phyloP scores from a whole-genome alignment of 2,113 vertebrate genomes.

The Mungos mungo region DNA sequence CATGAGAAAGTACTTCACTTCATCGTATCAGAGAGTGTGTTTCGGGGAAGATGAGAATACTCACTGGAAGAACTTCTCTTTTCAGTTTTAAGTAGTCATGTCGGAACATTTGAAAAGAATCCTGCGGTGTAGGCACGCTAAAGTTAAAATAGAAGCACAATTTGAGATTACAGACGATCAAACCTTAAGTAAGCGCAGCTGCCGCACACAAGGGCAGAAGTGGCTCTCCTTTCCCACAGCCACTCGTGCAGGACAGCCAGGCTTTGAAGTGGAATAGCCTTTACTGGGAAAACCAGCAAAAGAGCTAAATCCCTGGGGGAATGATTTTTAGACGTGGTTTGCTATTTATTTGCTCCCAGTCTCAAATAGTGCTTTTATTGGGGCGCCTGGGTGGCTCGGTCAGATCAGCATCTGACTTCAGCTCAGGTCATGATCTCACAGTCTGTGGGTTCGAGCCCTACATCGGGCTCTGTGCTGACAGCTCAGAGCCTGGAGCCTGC shows the following conservation, averaged over 20 bases:
- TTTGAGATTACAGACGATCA: slow-evolving; percentile 65
- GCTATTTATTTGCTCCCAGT: slow-evolving; percentile 11
- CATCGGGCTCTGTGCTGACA: too few relatives aligned
- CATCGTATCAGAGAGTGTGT: slow-evolving; percentile 54
- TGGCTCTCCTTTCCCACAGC: slow-evolving; percentile 20
- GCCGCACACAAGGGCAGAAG: background rate
- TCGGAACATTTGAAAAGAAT: slow-evolving; percentile 59
- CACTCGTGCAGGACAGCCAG: slow-evolving; percentile 48
- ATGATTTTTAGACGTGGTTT: background rate
- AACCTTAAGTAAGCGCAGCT: slow-evolving; percentile 50
- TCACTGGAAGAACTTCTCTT: slow-evolving; percentile 51
- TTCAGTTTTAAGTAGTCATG: slow-evolving; percentile 47
- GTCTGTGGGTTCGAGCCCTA: too few relatives aligned
- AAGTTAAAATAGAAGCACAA: slow-evolving; percentile 71
- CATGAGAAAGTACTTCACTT: slow-evolving; percentile 54
- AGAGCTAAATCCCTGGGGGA: background rate
- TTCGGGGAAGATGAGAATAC: slow-evolving; percentile 55
- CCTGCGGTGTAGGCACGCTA: background rate
- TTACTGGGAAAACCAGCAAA: slow-evolving; percentile 34
- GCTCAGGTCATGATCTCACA: too few relatives aligned
- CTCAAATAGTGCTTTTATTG: slow-evolving; percentile 42
- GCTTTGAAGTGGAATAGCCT: slow-evolving; percentile 10
- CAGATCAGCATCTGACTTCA: too few relatives aligned
- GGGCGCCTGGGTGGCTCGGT: too few relatives aligned
- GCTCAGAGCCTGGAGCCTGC: too few relatives aligned